phyloP scores from a whole-genome alignment of 1,140 invertebrate species.

The Babylonia areolata region DNA sequence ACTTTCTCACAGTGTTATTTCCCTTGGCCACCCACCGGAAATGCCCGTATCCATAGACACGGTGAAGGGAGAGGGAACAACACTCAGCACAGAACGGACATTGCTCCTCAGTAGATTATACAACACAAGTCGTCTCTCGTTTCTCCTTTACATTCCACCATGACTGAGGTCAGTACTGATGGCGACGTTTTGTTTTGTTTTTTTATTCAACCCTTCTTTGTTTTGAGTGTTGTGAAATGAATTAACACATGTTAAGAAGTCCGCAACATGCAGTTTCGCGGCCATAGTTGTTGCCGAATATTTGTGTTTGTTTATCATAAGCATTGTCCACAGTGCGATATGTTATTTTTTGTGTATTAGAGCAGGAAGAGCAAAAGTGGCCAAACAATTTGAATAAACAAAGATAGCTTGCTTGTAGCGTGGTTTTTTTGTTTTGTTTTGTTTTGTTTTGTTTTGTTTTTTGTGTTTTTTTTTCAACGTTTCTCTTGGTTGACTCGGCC shows the following conservation, averaged over 20 bases:
- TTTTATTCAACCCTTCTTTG: not conserved
- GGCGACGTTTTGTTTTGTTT: too few species aligned
- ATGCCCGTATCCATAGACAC: slow-evolving; percentile 14
- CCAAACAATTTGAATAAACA: not conserved
- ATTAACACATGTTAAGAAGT: not conserved
- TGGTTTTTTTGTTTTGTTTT: too few species aligned
- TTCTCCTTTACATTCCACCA: not conserved
- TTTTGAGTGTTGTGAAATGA: not conserved
- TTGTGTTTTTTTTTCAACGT: too few species aligned
- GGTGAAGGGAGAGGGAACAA: not conserved
- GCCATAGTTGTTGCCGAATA: too few species aligned
- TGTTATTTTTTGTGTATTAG: not conserved
- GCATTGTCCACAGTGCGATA: not conserved
- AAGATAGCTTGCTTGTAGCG: not conserved
- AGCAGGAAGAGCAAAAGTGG: not conserved
- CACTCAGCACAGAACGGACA: not conserved
- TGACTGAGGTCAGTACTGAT: slow-evolving; percentile 36
- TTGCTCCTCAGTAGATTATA: not conserved
- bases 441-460: too few species aligned
- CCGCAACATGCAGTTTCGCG: too few species aligned
- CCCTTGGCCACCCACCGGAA: not conserved
- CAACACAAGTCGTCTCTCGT: not conserved
- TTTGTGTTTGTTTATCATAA: too few species aligned
- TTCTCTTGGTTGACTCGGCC: too few species aligned
- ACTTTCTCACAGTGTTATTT: not conserved